Evolutionary conservation across 2,888 invertebrate genomes (phyloP).

Genomic region (Limulus polyphemus): DNA sequence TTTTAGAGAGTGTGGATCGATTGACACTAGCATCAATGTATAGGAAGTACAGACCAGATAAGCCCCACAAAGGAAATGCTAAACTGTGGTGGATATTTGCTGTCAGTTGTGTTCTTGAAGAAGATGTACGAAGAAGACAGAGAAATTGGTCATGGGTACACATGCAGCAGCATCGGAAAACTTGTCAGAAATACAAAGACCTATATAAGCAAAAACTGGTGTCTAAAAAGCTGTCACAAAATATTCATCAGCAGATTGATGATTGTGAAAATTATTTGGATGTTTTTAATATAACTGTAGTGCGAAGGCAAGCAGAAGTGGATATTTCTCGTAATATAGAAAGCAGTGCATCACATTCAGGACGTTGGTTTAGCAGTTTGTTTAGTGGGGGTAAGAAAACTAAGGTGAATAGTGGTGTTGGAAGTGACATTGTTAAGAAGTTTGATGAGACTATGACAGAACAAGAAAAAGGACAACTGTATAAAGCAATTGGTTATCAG

Average conservation of each 20-base stretch:
- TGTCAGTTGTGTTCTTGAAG: conserved; percentile 68
- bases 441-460: conserved; percentile 60
- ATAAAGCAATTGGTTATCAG: conserved; percentile 89
- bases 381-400: conserved; percentile 43
- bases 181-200: conserved; percentile 46
- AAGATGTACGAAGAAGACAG: conserved; percentile 57
- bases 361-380: conserved; percentile 64
- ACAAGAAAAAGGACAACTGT: conserved; percentile 83
- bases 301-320: conserved; percentile 75
- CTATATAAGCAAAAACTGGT: conserved; percentile 41
- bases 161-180: conserved; percentile 61
- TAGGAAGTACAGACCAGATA: conserved; percentile 67
- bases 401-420: too few relatives aligned
- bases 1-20: conserved; percentile 49
- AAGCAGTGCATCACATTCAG: conserved; percentile 32
- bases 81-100: conserved; percentile 80
- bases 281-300: conserved; percentile 78
- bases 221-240: conserved; percentile 44
- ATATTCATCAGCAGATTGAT: conserved; percentile 1
- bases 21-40: conserved; percentile 66
- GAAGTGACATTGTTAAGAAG: conserved; percentile 11
- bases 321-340: conserved; percentile 47
- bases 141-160: conserved; percentile 84
- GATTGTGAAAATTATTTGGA: conserved; percentile 59
- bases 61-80: conserved; percentile 50